A percentile compares a stretch with the other conserved stretches of the same genome.
Evolutionary conservation across 2,113 vertebrate species (phyloP).

Genomic region (Oreochromis aureus): DNA sequence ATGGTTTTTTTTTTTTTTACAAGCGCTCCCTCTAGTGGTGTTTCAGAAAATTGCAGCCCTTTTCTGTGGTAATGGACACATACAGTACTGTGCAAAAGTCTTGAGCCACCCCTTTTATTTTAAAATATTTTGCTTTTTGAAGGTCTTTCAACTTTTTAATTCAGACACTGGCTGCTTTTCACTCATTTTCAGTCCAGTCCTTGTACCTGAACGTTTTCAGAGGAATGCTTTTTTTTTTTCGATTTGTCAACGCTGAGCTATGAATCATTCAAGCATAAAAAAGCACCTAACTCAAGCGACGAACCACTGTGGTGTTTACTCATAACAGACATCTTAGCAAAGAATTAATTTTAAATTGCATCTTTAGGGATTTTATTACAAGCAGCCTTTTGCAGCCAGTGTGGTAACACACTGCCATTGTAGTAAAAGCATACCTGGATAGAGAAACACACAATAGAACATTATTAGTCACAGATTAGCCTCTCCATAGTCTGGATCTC

Average conservation of each 20-base stretch:
- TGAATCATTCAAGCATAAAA: background rate
- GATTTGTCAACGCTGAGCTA: background rate
- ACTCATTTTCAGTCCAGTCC: background rate
- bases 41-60: background rate
- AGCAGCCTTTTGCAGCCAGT: background rate
- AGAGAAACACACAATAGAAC: background rate
- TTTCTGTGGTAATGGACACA: background rate
- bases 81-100: background rate
- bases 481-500: background rate
- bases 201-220: background rate
- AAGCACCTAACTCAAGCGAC: background rate
- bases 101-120: background rate
- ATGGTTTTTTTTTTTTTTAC: background rate
- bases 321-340: too few species aligned
- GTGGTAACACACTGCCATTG: background rate
- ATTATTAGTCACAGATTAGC: background rate
- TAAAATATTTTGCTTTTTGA: background rate
- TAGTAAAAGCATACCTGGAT: background rate
- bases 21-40: constrained; percentile 15
- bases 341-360: too few species aligned
- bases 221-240: background rate
- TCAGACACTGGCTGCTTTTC: background rate
- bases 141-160: background rate
- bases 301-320: background rate
- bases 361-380: background rate